Percentiles rank a stretch among this genome's conserved stretches.
Conservation (phyloP, 1,140 invertebrate species). For the Drosophila ercepeae region DNA sequence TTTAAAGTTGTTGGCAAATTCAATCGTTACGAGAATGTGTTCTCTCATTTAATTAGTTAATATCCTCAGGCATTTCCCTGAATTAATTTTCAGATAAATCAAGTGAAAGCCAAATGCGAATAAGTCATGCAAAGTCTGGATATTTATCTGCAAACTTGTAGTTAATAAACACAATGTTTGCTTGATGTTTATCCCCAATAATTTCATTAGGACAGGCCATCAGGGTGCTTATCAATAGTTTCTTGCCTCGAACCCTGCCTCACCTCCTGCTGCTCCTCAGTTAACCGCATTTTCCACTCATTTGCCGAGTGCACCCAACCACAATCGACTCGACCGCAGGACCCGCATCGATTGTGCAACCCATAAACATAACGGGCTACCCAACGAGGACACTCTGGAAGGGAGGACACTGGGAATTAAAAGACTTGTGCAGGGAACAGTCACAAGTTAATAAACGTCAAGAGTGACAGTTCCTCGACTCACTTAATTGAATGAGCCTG, state of each 20-base stretch:
- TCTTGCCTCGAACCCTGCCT: neutral
- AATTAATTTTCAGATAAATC: neutral
- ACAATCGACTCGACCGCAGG: slow-evolving; percentile 3
- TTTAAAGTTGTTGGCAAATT: too few relatives aligned
- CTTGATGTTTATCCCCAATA: neutral
- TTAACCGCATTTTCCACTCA: slow-evolving; percentile 25
- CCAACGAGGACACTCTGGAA: neutral
- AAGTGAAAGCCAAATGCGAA: neutral
- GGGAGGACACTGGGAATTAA: slow-evolving; percentile 2
- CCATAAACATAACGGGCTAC: slow-evolving; percentile 14
- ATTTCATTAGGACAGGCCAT: slow-evolving; percentile 13
- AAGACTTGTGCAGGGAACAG: slow-evolving; percentile 44
- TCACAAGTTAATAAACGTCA: slow-evolving; percentile 76
- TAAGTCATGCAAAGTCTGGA: neutral
- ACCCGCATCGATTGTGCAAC: slow-evolving; percentile 53
- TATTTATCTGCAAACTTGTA: neutral
- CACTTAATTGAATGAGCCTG: slow-evolving; percentile 67
- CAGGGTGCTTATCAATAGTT: neutral
- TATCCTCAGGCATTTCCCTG: neutral
- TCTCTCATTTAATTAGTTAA: too few relatives aligned
- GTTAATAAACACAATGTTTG: neutral
- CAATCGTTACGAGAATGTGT: too few relatives aligned
- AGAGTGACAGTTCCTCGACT: slow-evolving; percentile 52
- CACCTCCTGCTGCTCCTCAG: neutral
- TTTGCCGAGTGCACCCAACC: slow-evolving; percentile 4